Evolutionary conservation across 1,140 invertebrate genomes (phyloP), one percentile per base, ranked within the genome.

Genomic region (Ephestia elutella): DNA sequence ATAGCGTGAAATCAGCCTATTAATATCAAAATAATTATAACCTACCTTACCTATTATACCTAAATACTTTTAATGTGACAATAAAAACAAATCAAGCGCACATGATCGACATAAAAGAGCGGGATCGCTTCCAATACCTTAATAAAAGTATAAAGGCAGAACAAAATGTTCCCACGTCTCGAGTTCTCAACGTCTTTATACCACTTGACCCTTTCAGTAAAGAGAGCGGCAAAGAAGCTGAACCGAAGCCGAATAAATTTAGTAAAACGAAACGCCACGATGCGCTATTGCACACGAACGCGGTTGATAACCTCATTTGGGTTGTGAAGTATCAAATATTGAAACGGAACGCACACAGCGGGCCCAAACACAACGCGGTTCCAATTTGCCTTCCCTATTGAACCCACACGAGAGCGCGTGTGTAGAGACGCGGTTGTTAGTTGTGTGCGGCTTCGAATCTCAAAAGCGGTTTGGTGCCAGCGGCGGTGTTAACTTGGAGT

Each of bases 181-280:
- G 61, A 62, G 21, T 25, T 25, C 21, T 32, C 73, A 74, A 80
- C 75, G 73, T 78, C 78, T 82, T 73, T 73, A 85, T 80, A 80
- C 73, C 71, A 77, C 79, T 83, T 85, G 82, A 86, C 82, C 82
- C 80, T 79, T 85, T 83, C 76, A 79, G 73, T 51, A 56, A 50
- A 50, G 50, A 53, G 50, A 44, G 38, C 38, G 38, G 13, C 38
- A 44, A 15, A 11, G 5, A 38, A 7, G 15, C 32, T 35, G 38
- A 44, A n/a, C 13, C 74, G 67, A 72, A 66, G 61, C 54, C 61
- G 71, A 78, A 78, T 75, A 70, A 75, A 80, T 82, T 78, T 80
- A 76, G 78, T 72, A 82, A 84, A 85, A 81, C 73, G 76, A 73
- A 82, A 73, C 71, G 80, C 80, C 76, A 71, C 60, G 62, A 63